Base-by-base conservation (phyloP, 2,888 invertebrate species). In the Watsonalla binaria region DNA sequence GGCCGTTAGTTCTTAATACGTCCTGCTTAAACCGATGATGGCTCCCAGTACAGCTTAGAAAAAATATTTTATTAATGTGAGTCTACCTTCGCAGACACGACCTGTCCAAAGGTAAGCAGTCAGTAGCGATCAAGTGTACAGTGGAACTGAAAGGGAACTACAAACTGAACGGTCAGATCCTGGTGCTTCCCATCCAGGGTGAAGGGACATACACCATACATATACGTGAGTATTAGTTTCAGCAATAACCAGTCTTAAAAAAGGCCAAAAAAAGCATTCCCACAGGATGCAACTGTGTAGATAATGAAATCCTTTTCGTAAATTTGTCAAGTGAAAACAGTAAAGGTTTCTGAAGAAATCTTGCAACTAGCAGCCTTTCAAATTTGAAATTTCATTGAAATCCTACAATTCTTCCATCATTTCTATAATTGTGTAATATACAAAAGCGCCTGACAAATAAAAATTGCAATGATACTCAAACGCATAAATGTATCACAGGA, bases 131-230 rank as follows among this genome's bases (percentile, higher is more conserved):
- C 49, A 73, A 73, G 7, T 88, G 89, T 61, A 74, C 74, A n/a
- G 76, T 86, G 53, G 66, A 65, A 6, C 63, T 87, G 54, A 64
- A 57, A 0, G 89, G 90, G 0, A 54, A 78, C 53, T 90, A 90
- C 73, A 79, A 68, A 24, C 67, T 90, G 13, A 62, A 70, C 9
- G 90, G 90, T 0, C 72, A 68, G 11, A 61, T 90, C 15, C 64
- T 88, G 1, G 59, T 90, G 14, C 61, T 89, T 45, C 82, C 86
- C 1, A 78, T 87, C 47, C 62, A 64, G 33, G 90, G 90, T 0
- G 63, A 84, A 0, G 90, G 90, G n/a, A 79, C 73, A 62, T 81
- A 82, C 65, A 67, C 64, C 15, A 87, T 90, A 37, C 72, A 76
- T 6, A 82, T 88, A 51, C 74, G 90, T 90, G 55, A 84, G 90